Percentiles rank a stretch among this genome's conserved stretches.
Conservation (phyloP, 2,888 invertebrate species). For the Chloroclysta siterata region DNA sequence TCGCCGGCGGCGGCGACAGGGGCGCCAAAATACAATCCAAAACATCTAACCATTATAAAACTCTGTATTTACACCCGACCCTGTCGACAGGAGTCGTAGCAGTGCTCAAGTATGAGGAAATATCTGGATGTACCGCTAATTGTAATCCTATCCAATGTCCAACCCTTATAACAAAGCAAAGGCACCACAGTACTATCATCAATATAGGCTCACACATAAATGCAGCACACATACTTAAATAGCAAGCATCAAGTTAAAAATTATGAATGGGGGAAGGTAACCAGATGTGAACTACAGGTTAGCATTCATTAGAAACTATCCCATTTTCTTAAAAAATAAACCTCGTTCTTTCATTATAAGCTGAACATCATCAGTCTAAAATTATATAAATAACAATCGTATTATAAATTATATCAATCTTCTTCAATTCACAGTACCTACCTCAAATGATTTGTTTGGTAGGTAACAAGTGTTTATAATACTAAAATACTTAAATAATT, state of each 20-base stretch:
- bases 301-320: background rate
- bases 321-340: background rate
- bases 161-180: constrained; percentile 9
- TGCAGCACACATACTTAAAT: constrained; percentile 5
- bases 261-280: background rate
- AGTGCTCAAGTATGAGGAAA: constrained; percentile 1
- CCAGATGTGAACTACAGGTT: background rate
- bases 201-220: constrained; percentile 14
- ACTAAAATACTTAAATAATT: background rate
- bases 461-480: background rate
- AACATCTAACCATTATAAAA: constrained; percentile 64
- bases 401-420: too few species aligned
- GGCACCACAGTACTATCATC: constrained; percentile 13
- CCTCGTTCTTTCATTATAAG: background rate
- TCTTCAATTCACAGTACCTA: too few species aligned
- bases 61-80: constrained; percentile 70
- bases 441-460: too few species aligned
- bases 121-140: constrained; percentile 1
- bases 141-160: constrained; percentile 3
- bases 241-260: background rate
- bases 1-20: constrained; percentile 34
- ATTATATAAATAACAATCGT: background rate
- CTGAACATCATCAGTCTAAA: background rate
- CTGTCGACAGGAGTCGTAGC: background rate
- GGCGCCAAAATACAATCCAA: constrained; percentile 59